These are phyloP conservation scores for Ladona fulva DNA, from an alignment of 1,140 invertebrate species.

Conservation along the genomic window DNA sequence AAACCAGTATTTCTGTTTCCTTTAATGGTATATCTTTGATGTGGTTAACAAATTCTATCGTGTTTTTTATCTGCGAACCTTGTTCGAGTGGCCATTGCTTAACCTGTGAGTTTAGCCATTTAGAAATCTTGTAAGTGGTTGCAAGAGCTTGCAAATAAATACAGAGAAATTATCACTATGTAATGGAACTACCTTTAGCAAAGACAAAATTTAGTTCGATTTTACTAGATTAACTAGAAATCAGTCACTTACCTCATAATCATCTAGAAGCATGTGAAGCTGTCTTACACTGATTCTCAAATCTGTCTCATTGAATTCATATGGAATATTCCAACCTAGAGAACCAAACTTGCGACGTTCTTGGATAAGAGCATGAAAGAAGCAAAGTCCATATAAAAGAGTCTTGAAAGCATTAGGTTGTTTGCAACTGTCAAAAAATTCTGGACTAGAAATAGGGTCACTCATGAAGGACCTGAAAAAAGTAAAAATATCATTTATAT, in stretches of 20 bases:
- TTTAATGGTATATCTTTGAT: too few relatives aligned
- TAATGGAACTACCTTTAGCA: too few relatives aligned
- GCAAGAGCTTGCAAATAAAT: too few relatives aligned
- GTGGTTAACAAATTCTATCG: too few relatives aligned
- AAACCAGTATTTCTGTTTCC: too few relatives aligned
- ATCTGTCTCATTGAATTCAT: slow-evolving; percentile 95
- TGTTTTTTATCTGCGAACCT: too few relatives aligned
- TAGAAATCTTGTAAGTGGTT: too few relatives aligned
- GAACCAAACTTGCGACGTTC: slow-evolving; percentile 87
- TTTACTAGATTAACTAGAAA: too few relatives aligned
- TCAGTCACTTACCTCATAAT: not conserved
- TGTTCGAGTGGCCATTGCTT: too few relatives aligned
- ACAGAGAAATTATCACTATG: too few relatives aligned
- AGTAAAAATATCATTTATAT: not conserved
- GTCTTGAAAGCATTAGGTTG: slow-evolving; percentile 73
- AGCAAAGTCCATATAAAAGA: slow-evolving; percentile 80
- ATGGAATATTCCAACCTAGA: slow-evolving; percentile 90
- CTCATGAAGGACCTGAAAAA: slow-evolving; percentile 59
- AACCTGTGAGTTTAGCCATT: too few relatives aligned
- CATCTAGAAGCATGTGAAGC: slow-evolving; percentile 41
- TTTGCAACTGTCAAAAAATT: slow-evolving; percentile 79
- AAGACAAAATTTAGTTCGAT: too few relatives aligned
- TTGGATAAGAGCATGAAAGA: slow-evolving; percentile 89
- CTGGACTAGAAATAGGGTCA: slow-evolving; percentile 77
- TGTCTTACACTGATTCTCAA: slow-evolving; percentile 79